Evolutionary conservation across 2,113 vertebrate genomes (phyloP).

Genomic region (Cryptomyrus ogoouensis): DNA sequence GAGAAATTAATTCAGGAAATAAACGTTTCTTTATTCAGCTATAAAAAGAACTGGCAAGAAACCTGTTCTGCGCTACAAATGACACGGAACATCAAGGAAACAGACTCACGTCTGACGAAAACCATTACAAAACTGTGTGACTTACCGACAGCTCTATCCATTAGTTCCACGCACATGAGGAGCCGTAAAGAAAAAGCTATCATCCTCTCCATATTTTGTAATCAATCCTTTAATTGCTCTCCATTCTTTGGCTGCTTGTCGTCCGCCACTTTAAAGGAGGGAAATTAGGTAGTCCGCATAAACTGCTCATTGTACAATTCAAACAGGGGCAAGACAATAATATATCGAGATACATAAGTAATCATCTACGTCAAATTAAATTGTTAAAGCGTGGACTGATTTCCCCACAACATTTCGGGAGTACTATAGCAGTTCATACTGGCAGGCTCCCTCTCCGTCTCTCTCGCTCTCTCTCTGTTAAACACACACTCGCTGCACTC

Average conservation of each 20-base stretch:
- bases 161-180: conserved; percentile 39
- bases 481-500: conserved; percentile 40
- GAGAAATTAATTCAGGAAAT: neutral
- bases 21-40: conserved; percentile 6
- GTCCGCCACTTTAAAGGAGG: conserved; percentile 27
- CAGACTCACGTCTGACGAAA: conserved; percentile 7
- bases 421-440: conserved; percentile 27
- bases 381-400: neutral
- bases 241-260: conserved; percentile 22
- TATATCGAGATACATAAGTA: neutral
- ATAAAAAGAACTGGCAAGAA: neutral
- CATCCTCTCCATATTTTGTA: conserved; percentile 49
- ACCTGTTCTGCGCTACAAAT: neutral
- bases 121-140: conserved; percentile 14
- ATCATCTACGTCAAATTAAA: neutral
- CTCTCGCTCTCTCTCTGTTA: conserved; percentile 22
- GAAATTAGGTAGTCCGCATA: conserved; percentile 21
- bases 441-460: conserved; percentile 4
- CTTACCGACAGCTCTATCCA: conserved; percentile 48
- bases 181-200: conserved; percentile 42
- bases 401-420: neutral
- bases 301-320: conserved; percentile 32
- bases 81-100: neutral
- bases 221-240: conserved; percentile 34
- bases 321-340: conserved; percentile 14